These are phyloP conservation scores for Diorhabda sublineata DNA, from an alignment of 1,140 invertebrate species.

Conservation along the genomic window DNA sequence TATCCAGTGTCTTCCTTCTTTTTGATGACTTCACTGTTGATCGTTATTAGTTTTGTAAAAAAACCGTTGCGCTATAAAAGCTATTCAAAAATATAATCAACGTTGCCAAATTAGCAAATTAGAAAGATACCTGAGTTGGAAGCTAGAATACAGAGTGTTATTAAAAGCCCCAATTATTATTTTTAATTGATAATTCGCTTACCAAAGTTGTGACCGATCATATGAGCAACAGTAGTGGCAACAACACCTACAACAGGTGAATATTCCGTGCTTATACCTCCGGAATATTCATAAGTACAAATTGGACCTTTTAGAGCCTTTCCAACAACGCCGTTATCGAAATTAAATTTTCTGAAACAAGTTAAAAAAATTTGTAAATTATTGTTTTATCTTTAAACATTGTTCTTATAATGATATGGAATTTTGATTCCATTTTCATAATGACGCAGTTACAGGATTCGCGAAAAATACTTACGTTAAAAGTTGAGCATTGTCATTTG, in stretches of 20 bases:
- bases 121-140: not conserved
- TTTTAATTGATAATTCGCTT: slow-evolving; percentile 15
- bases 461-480: slow-evolving; percentile 71
- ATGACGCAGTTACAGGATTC: too few relatives aligned
- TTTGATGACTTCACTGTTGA: too few relatives aligned
- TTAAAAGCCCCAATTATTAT: too few relatives aligned
- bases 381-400: too few relatives aligned
- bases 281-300: slow-evolving; percentile 95
- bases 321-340: slow-evolving; percentile 87
- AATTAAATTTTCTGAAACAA: slow-evolving; percentile 63
- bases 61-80: too few relatives aligned
- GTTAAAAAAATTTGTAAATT: not conserved
- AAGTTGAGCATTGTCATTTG: slow-evolving; percentile 96
- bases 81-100: too few relatives aligned
- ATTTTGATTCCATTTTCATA: too few relatives aligned
- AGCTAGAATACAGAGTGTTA: not conserved
- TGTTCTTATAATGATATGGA: too few relatives aligned
- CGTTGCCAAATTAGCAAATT: too few relatives aligned
- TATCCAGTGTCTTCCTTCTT: too few relatives aligned
- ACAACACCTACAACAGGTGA: slow-evolving; percentile 82
- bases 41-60: too few relatives aligned
- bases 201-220: slow-evolving; percentile 97
- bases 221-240: slow-evolving; percentile 95
- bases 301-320: slow-evolving; percentile 97
- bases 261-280: slow-evolving; percentile 93